Evolutionary conservation across 1,140 invertebrate species (phyloP).

Genomic region (Ladona fulva): DNA sequence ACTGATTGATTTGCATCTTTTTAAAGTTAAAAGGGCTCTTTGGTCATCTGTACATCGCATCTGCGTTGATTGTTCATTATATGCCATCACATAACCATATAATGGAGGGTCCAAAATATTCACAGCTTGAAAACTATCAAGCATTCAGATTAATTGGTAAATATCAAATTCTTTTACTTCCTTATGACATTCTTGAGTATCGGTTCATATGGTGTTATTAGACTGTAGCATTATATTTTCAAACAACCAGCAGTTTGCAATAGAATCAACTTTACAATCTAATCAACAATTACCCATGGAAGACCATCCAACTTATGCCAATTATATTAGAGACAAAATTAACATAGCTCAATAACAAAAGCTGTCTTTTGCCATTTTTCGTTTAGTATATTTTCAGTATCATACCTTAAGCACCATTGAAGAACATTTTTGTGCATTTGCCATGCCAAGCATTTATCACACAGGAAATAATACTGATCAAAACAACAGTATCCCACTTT

Average conservation of each 20-base stretch:
- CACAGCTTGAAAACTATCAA: neutral
- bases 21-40: neutral
- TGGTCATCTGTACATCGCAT: neutral
- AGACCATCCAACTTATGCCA: neutral
- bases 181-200: too few species aligned
- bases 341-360: constrained; percentile 3
- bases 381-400: neutral
- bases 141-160: neutral
- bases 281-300: constrained; percentile 6
- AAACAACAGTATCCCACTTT: constrained; percentile 9
- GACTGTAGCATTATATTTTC: neutral
- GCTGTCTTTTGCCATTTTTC: constrained; percentile 1
- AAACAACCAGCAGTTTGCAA: neutral
- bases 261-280: neutral
- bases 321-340: neutral
- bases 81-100: neutral
- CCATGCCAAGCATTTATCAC: constrained; percentile 8
- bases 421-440: constrained; percentile 6
- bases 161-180: too few species aligned
- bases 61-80: neutral
- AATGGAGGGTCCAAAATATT: neutral
- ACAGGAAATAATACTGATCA: constrained; percentile 10
- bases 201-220: too few species aligned
- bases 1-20: neutral
- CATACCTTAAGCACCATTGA: constrained; percentile 9